Conservation (phyloP, 2,888 invertebrate species). For the Limenitis camilla region DNA sequence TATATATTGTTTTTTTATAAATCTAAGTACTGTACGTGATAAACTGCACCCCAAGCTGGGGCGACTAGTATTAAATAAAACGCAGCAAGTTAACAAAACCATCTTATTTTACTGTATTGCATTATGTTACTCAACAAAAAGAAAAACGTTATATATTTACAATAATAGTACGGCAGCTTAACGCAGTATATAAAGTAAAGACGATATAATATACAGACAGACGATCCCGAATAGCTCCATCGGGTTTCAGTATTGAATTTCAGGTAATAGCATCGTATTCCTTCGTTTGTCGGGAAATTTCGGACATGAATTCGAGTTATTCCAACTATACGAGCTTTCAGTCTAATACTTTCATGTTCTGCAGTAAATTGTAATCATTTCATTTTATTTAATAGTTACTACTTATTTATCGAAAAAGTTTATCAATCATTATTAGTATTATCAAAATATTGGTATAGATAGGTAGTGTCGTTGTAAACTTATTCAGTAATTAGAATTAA, state of each 20-base stretch:
- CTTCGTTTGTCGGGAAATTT: slow-evolving; percentile 26
- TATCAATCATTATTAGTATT: too few species aligned
- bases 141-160: not conserved
- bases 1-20: too few species aligned
- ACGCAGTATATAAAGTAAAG: slow-evolving; percentile 11
- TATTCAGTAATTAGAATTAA: too few species aligned
- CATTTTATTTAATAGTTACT: not conserved
- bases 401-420: not conserved
- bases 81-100: too few species aligned
- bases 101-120: too few species aligned
- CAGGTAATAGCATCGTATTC: slow-evolving; percentile 22
- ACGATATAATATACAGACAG: slow-evolving; percentile 8
- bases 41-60: too few species aligned
- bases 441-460: too few species aligned
- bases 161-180: slow-evolving; percentile 12
- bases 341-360: not conserved
- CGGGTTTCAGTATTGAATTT: slow-evolving; percentile 24
- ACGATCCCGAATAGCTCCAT: slow-evolving; percentile 14
- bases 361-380: not conserved
- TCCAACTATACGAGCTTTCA: slow-evolving; percentile 8
- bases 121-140: too few species aligned
- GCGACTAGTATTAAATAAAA: too few species aligned
- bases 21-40: too few species aligned
- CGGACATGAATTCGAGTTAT: slow-evolving; percentile 17
- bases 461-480: too few species aligned